Base-by-base conservation (phyloP, 2,113 vertebrate species). In the Amia ocellicauda region DNA sequence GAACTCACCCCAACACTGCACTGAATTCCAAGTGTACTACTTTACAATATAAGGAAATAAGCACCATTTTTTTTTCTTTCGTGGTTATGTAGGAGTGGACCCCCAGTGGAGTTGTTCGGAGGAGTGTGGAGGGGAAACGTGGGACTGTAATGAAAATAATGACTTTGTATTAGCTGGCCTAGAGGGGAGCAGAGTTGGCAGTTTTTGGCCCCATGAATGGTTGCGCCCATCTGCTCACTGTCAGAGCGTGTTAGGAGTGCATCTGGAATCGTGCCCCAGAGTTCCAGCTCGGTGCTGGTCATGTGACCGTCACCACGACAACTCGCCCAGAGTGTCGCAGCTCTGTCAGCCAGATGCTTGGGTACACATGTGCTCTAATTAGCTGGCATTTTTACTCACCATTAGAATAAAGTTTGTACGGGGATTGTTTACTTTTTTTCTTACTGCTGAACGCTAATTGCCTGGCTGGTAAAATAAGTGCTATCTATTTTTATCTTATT, bases 191-290 rank as follows among this genome's bases (percentile, higher is more conserved):
- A 0, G 80, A 67, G 74, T 22, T 83, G 77, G 83, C 73, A 53
- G 60, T 80, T 78, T 76, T 72, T 84, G 82, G 82, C 80, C 80
- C 68, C 55, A 79, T 62, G 60, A 60, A 82, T 64, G 77, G 67
- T 71, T 73, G 76, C n/a, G n/a, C 79, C 89, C 90, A 88, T 91
- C 89, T 91, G 90, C 82, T 91, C 68, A 49, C 82, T 85, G 90
- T 87, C 88, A 86, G 81, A 72, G 76, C 66, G 28, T 1, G 74
- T 81, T 86, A 86, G 68, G 64, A 80, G 76, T 76, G 83, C 78
- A 72, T 82, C 85, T 89, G 86, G 82, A 86, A 68, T 71, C 3
- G 63, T 70, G 86, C 86, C 86, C 86, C 75, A 31, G 78, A 70
- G 80, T 52, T 68, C 54, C 68, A 3, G 81, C 84, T 76, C 74